phyloP scores from a whole-genome alignment of 2,888 invertebrate genomes.

The Caradrina kadenii region DNA sequence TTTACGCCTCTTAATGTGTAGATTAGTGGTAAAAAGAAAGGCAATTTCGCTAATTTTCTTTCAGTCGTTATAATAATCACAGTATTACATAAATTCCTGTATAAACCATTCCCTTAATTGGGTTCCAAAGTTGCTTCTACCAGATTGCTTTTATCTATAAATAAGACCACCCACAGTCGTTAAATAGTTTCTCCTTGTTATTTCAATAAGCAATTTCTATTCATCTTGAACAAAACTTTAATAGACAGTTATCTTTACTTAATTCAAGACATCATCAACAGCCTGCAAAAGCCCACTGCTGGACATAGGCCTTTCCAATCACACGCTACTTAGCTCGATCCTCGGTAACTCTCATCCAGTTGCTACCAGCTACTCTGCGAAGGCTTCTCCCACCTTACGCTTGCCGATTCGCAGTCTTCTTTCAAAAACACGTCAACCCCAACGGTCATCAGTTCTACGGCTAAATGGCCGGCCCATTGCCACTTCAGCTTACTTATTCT shows the following conservation, averaged over 20 bases:
- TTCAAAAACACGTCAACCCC: no score
- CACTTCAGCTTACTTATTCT: no score
- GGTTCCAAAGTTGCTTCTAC: background rate
- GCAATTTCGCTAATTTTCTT: background rate
- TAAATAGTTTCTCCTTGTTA: background rate
- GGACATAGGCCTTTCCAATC: no score
- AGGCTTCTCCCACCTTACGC: no score
- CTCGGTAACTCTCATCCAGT: no score
- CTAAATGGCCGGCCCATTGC: no score
- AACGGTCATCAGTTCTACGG: no score
- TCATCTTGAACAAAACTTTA: background rate
- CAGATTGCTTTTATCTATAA: background rate
- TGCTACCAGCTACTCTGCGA: no score
- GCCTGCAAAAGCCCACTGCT: no score
- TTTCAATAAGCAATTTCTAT: conserved; percentile 5
- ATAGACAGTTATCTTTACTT: background rate
- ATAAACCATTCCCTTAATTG: background rate
- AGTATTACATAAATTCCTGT: background rate
- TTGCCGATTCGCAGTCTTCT: no score
- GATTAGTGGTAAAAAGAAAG: background rate
- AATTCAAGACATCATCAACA: background rate
- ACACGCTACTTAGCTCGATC: no score
- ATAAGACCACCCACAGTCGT: background rate
- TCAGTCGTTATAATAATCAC: background rate
- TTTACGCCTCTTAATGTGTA: background rate